phyloP scores from a whole-genome alignment of 2,888 invertebrate genomes.

The Tinea pellionella region DNA sequence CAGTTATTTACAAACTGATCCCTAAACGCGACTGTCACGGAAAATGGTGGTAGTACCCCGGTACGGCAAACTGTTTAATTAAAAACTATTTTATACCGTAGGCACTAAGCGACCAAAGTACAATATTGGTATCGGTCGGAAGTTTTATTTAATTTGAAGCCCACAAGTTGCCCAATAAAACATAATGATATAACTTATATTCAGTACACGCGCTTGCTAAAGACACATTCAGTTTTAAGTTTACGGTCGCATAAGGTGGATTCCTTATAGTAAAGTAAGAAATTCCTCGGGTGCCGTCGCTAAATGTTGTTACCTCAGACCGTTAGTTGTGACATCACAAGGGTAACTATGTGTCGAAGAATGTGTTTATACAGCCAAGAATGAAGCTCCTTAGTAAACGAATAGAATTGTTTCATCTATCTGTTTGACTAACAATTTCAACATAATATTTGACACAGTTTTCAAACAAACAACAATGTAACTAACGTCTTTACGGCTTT shows the following conservation, averaged over 20 bases:
- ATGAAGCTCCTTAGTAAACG: constrained; percentile 49
- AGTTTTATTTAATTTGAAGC: no score
- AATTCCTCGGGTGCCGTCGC: constrained; percentile 47
- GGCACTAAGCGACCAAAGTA: no score
- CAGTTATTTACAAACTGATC: no score
- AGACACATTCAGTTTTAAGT: constrained; percentile 25
- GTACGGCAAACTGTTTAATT: no score
- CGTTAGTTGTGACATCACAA: constrained; percentile 51
- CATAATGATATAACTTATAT: no score
- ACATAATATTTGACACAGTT: neutral
- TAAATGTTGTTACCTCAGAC: constrained; percentile 46
- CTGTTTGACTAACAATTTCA: neutral
- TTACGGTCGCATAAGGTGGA: constrained; percentile 36
- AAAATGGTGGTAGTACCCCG: no score
- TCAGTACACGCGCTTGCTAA: neutral
- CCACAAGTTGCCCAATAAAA: no score
- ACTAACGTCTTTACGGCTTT: no score
- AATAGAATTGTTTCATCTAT: constrained; percentile 7
- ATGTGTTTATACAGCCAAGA: constrained; percentile 66
- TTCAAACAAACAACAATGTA: neutral
- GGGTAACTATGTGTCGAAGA: constrained; percentile 65
- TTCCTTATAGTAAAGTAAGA: constrained; percentile 35
- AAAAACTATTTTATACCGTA: no score
- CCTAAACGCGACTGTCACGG: no score
- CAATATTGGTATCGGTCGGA: no score